Conservation (phyloP, 2,797 vertebrate genomes). For the Helicolenus hilgendorfi region DNA sequence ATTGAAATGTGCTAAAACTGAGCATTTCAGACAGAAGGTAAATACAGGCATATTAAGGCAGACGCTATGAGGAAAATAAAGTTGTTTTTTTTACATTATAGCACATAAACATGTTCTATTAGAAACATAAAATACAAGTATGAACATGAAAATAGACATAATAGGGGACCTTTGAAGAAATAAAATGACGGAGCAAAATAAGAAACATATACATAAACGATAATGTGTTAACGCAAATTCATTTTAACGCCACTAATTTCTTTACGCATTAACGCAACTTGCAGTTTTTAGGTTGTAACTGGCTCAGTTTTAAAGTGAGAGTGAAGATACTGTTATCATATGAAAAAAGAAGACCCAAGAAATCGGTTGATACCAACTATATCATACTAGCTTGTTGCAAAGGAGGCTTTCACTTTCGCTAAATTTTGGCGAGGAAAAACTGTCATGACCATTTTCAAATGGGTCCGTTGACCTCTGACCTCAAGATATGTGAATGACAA, state of each 20-base stretch:
- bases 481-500: not conserved
- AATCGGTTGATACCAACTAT: not conserved
- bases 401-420: not conserved
- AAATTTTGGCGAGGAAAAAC: not conserved
- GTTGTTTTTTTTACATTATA: not conserved
- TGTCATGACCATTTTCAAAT: not conserved
- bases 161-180: not conserved
- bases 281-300: accelerated
- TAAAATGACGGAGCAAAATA: not conserved
- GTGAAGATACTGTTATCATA: too few species aligned
- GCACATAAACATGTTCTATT: not conserved
- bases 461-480: not conserved
- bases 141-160: not conserved
- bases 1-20: not conserved
- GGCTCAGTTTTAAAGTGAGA: too few species aligned
- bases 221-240: too few species aligned
- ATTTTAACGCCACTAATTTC: too few species aligned
- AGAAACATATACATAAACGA: not conserved
- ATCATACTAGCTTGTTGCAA: not conserved
- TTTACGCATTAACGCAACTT: too few species aligned
- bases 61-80: too few species aligned
- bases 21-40: accelerated
- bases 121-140: not conserved
- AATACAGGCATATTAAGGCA: not conserved
- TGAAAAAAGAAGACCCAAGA: too few species aligned